Conservation (phyloP, 2,113 vertebrate genomes). For the Pluvialis apricaria region DNA sequence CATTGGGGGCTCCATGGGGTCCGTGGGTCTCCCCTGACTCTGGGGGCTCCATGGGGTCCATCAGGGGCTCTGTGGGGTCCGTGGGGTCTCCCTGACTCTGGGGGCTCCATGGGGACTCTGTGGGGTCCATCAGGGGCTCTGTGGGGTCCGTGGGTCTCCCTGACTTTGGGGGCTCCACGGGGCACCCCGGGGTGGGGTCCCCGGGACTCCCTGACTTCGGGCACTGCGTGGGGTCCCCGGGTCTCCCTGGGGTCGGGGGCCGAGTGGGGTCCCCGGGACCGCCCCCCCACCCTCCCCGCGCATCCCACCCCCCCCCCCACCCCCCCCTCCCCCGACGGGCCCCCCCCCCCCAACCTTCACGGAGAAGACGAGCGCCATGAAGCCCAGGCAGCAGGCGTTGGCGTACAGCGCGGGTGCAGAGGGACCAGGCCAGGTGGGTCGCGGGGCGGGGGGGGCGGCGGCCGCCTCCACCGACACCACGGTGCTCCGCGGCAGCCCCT, state of each 20-base stretch:
- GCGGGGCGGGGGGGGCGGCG: slow-evolving; percentile 66
- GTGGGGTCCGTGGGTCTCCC: no score
- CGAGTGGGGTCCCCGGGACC: not conserved
- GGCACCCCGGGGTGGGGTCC: no score
- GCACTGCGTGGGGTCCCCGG: not conserved
- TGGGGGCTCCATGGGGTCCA: no score
- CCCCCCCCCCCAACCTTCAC: slow-evolving; percentile 74
- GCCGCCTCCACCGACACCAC: slow-evolving; percentile 64
- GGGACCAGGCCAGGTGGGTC: slow-evolving; percentile 86
- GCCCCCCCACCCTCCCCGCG: no score
- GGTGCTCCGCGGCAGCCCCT: accelerated
- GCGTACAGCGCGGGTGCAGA: slow-evolving; percentile 81
- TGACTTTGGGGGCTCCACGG: not conserved
- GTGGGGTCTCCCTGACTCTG: no score
- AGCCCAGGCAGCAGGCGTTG: slow-evolving; percentile 86
- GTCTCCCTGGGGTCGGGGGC: not conserved
- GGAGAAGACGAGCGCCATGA: slow-evolving; percentile 85
- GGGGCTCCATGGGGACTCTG: not conserved
- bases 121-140: not conserved
- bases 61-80: not conserved
- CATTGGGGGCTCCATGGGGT: not conserved
- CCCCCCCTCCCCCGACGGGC: no score
- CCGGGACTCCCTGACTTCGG: not conserved
- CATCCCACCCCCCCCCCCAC: accelerated
- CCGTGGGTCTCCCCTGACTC: no score